phyloP scores from a whole-genome alignment of 1,140 invertebrate species.

The Rhynchophorus ferrugineus region DNA sequence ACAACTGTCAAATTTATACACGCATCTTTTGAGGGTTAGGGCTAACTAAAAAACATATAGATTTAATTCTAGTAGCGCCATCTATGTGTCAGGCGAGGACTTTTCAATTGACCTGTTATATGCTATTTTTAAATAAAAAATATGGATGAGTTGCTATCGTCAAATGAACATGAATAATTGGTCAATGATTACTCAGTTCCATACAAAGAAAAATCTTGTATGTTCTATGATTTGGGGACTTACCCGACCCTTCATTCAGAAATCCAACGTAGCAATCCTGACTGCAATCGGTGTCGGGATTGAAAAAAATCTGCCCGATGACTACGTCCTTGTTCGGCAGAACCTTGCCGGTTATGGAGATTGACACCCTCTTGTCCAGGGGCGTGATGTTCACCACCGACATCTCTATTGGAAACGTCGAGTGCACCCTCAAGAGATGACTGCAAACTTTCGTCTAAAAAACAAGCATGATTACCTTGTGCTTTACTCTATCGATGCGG shows the following conservation, averaged over 20 bases:
- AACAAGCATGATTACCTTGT: neutral
- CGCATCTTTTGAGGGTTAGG: too few relatives aligned
- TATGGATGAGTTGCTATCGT: too few relatives aligned
- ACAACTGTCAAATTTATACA: too few relatives aligned
- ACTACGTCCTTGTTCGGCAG: slow-evolving; percentile 45
- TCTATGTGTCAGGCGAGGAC: too few relatives aligned
- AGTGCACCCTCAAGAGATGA: slow-evolving; percentile 63
- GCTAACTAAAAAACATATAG: too few relatives aligned
- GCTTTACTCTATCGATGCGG: neutral
- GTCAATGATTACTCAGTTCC: too few relatives aligned
- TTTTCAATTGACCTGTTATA: too few relatives aligned
- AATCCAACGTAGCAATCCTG: slow-evolving; percentile 69
- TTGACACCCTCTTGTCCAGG: slow-evolving; percentile 43
- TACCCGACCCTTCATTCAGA: slow-evolving; percentile 53
- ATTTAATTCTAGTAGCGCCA: too few relatives aligned
- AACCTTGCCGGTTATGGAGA: slow-evolving; percentile 39
- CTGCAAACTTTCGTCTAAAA: slow-evolving; percentile 70
- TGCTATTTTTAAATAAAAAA: too few relatives aligned
- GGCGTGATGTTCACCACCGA: slow-evolving; percentile 48
- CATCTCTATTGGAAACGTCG: slow-evolving; percentile 66
- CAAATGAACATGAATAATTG: too few relatives aligned
- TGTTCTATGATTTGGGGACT: too few relatives aligned
- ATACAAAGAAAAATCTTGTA: too few relatives aligned
- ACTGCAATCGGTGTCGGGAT: slow-evolving; percentile 60
- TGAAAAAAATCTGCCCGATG: slow-evolving; percentile 45